These are phyloP conservation scores for Drosophila quadrilineata DNA, from an alignment of 1,140 invertebrate genomes.

Conservation along the genomic window DNA sequence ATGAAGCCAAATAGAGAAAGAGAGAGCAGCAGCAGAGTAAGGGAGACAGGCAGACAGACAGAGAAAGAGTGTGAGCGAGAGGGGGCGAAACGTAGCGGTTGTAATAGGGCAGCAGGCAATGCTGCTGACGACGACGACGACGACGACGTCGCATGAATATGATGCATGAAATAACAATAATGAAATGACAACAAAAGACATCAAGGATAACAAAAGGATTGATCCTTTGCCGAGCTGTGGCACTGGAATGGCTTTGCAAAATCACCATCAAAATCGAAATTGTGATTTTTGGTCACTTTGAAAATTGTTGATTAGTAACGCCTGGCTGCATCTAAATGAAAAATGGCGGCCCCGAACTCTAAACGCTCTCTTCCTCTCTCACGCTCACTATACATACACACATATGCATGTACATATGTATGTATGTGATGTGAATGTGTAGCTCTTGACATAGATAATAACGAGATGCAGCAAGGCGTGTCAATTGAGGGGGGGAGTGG, in stretches of 20 bases:
- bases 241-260: background rate
- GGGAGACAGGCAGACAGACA: background rate
- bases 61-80: background rate
- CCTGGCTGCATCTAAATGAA: slow-evolving; percentile 60
- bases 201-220: slow-evolving; percentile 70
- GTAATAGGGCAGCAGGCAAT: background rate
- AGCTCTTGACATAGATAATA: slow-evolving; percentile 35
- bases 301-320: slow-evolving; percentile 77
- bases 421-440: slow-evolving; percentile 22
- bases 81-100: background rate
- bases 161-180: slow-evolving; percentile 79
- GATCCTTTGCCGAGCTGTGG: too few species aligned
- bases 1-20: background rate
- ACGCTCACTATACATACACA: background rate
- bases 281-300: slow-evolving; percentile 77
- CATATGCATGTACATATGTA: background rate
- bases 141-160: slow-evolving; percentile 52
- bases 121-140: slow-evolving; percentile 15
- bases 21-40: background rate
- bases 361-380: too few species aligned
- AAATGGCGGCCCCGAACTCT: slow-evolving; percentile 14
- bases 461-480: slow-evolving; percentile 9
- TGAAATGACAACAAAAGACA: slow-evolving; percentile 79
- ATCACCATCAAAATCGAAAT: slow-evolving; percentile 61
- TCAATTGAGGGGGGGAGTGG: background rate